Base-by-base conservation (phyloP, 2,113 vertebrate species). In the Apus apus region DNA sequence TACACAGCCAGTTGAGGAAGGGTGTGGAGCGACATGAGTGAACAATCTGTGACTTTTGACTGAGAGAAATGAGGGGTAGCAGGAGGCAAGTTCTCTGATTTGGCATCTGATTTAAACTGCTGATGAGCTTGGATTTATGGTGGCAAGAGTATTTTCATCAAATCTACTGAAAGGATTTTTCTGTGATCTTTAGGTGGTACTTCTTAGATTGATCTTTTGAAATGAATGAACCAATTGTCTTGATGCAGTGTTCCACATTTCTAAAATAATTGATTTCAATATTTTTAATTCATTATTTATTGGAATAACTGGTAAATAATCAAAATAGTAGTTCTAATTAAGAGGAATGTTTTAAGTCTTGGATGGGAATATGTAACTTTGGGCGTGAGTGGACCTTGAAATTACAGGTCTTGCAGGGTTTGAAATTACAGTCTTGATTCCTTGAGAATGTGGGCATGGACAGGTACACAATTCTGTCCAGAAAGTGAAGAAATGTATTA, bases 11-110 rank as follows among this genome's bases (percentile, higher is more conserved):
- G 60, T 9, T 48, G 61, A 71, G 38, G 30, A 75, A 50, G 15
- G 54, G 29, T 68, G n/a, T 40, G 36, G 62, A 75, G 58, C 1
- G 1, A 54, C 14, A 6, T 1, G 21, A 54, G 7, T 2, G 3
- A 82, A 48, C 22, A 36, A 14, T 50, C 48, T 67, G 10, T 38
- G 45, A 43, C 38, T 67, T 87, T 45, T 61, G 23, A 25, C 34
- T 72, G 70, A 79, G 57, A 89, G 70, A 71, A 85, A 72, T 61
- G n/a, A 75, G 74, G 86, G 30, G 19, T 14, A 23, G 16, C 46
- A 48, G 46, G 40, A 56, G 53, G 82, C 9, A 20, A 67, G 7
- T 45, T 84, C 36, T 65, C 26, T 6, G 29, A 61, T 50, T 46
- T 9, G 3, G 23, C 25, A 46, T 91, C 56, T 62, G 15, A 74